Evolutionary conservation across 1,140 invertebrate genomes (phyloP), one percentile per base, ranked within the genome.

Genomic region (Drosophila pallidifrons): DNA sequence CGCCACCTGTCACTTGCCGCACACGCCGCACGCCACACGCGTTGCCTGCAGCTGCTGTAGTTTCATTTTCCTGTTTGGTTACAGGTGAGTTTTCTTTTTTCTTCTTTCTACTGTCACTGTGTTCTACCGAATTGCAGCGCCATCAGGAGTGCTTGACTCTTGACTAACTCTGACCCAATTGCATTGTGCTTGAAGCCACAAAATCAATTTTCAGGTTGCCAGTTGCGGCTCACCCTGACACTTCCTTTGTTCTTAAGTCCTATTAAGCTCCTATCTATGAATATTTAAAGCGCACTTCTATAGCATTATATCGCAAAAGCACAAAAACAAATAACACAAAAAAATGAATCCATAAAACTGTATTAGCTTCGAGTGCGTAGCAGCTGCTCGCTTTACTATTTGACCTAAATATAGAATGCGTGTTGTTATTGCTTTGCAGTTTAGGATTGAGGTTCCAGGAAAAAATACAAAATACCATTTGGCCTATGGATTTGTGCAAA

Each of bases 11-110:
- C 32, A 38, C 7, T 3, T 8, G 32, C 13, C 28, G 8, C 16
- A 20, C 11, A 13, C n/a, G 28, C 11, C 28, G 30, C 35, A 49
- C 11, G 58, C 41, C 43, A 60, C 6, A 15, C 7, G 45, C 25
- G 35, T 20, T 13, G 38, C 58, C 8, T 20, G 55, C 28, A 10
- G 57, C 51, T 47, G 5, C 46, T 35, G 11, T 28, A 49, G 32
- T 46, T n/a, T 1, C 30, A 60, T 72, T 61, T 47, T 63, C 46
- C 30, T 46, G 59, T 69, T 51, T 71, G 68, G 73, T 75, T 72
- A 71, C 73, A 75, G 73, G 73, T 75, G 68, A 75, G 73, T 64
- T 38, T 52, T 15, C 32, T 32, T 32, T 5, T 32, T 38, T 38
- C 1, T 7, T 7, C 5, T 35, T 10, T 11, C 13, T 5, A 1